Evolutionary conservation across 2,888 invertebrate genomes (phyloP).

Genomic region (Diabrotica balteata): DNA sequence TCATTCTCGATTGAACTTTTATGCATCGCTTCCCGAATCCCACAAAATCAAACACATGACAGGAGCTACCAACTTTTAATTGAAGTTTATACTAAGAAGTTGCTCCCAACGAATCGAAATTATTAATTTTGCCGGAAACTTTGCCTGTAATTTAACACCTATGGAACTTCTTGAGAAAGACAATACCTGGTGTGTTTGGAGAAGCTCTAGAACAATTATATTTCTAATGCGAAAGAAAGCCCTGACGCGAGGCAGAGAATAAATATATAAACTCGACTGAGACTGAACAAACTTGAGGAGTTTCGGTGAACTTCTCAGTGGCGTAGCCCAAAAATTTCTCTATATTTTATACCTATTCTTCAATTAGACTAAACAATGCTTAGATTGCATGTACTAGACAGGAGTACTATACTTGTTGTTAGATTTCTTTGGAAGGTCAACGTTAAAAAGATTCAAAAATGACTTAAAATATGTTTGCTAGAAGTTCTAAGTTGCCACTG

Average conservation of each 20-base stretch:
- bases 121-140: slow-evolving; percentile 30
- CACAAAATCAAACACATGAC: not conserved
- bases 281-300: slow-evolving; percentile 36
- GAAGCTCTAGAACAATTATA: slow-evolving; percentile 42
- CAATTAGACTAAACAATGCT: no score
- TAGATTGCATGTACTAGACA: no score
- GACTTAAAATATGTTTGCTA: no score
- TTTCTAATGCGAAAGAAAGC: slow-evolving; percentile 39
- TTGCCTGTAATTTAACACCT: slow-evolving; percentile 34
- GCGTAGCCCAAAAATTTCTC: not conserved
- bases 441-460: no score
- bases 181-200: slow-evolving; percentile 38
- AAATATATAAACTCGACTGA: slow-evolving; percentile 40
- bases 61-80: slow-evolving; percentile 12
- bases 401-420: no score
- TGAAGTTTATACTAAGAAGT: slow-evolving; percentile 5
- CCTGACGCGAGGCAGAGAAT: slow-evolving; percentile 39
- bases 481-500: no score
- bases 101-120: slow-evolving; percentile 19
- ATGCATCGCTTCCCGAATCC: not conserved
- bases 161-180: slow-evolving; percentile 33
- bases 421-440: no score
- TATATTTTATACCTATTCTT: no score
- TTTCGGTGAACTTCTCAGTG: slow-evolving; percentile 30
- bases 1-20: no score